Conservation (phyloP, 2,888 invertebrate genomes). For the Hanleya hanleyi region DNA sequence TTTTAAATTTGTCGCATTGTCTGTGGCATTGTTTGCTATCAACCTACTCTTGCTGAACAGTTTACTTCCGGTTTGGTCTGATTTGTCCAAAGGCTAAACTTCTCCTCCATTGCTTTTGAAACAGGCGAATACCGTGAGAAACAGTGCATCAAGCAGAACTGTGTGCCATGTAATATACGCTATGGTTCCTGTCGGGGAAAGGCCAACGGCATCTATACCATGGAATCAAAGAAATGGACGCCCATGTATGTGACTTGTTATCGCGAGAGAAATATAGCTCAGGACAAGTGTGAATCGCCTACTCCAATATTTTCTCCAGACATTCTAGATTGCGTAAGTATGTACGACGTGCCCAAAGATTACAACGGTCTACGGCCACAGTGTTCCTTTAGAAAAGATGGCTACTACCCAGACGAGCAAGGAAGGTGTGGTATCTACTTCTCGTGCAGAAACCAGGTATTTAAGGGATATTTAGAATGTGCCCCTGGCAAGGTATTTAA, state of each 20-base stretch:
- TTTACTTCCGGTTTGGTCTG: background rate
- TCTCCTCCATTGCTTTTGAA: too few relatives aligned
- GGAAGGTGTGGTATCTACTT: conserved; percentile 46
- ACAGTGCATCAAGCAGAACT: conserved; percentile 45
- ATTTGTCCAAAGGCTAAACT: background rate
- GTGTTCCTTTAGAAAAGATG: conserved; percentile 38
- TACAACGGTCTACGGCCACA: conserved; percentile 43
- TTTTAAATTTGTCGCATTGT: too few relatives aligned
- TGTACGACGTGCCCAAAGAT: conserved; percentile 44
- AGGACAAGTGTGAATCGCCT: conserved; percentile 43
- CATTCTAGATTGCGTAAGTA: conserved; percentile 39
- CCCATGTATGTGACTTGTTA: conserved; percentile 49
- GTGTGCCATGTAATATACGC: conserved; percentile 43
- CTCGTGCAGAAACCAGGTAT: conserved; percentile 35
- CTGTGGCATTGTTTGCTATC: too few relatives aligned
- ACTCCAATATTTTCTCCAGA: conserved; percentile 45
- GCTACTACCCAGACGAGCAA: conserved; percentile 46
- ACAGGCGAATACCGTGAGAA: conserved; percentile 57
- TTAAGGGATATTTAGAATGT: conserved; percentile 44
- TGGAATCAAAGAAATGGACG: conserved; percentile 42
- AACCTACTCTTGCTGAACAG: background rate
- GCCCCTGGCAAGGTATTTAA: conserved; percentile 41
- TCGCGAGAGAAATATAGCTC: conserved; percentile 44
- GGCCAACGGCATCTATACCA: conserved; percentile 50
- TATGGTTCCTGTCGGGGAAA: conserved; percentile 49